phyloP scores from a whole-genome alignment of 2,113 vertebrate species.

The Spea multiplicata region DNA sequence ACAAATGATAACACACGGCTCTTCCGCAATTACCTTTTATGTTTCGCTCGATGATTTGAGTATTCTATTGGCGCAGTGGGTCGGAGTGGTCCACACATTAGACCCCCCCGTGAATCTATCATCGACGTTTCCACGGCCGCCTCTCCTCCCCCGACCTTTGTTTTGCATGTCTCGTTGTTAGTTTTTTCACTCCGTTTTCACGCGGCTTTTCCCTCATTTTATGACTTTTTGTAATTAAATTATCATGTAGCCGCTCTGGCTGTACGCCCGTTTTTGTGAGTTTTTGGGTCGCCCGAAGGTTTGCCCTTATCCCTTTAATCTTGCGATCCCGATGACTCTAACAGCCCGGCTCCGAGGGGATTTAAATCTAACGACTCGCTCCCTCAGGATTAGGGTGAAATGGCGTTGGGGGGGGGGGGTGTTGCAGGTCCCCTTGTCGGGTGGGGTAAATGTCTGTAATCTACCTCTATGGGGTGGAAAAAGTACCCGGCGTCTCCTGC shows the following conservation, averaged over 20 bases:
- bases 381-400: no score
- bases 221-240: slow-evolving; percentile 31
- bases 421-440: no score
- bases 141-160: not conserved
- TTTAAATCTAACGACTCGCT: no score
- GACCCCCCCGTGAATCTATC: no score
- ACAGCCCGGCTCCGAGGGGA: no score
- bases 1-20: not conserved
- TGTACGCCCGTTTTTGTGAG: not conserved
- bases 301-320: not conserved
- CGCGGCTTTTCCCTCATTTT: not conserved
- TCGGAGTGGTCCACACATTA: not conserved
- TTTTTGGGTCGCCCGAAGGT: not conserved
- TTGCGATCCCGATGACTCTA: no score
- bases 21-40: not conserved
- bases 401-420: not conserved
- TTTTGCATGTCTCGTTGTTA: not conserved
- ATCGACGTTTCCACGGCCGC: not conserved
- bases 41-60: not conserved
- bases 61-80: slow-evolving; percentile 17
- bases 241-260: not conserved
- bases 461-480: slow-evolving; percentile 18
- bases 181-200: not conserved
- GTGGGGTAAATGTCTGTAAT: slow-evolving; percentile 3
- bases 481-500: not conserved